These are phyloP conservation scores for Oligia latruncula DNA, from an alignment of 2,888 invertebrate genomes.

Conservation along the genomic window DNA sequence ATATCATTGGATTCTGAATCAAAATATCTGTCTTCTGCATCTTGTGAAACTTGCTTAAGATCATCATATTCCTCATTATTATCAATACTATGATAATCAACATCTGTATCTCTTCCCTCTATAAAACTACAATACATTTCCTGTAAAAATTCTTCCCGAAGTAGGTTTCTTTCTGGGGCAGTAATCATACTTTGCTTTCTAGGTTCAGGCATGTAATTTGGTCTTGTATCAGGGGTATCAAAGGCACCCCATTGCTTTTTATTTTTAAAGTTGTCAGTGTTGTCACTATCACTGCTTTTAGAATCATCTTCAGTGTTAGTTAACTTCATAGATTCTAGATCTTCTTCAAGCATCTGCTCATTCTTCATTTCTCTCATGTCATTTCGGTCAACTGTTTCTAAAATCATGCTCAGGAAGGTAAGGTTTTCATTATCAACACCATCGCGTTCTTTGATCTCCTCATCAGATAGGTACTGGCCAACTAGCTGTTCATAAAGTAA, in stretches of 20 bases:
- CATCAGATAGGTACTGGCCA: conserved; percentile 95
- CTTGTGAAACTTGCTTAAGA: conserved; percentile 91
- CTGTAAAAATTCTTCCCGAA: conserved; percentile 95
- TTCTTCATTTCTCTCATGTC: conserved; percentile 91
- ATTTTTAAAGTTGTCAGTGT: conserved; percentile 53
- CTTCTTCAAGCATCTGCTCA: conserved; percentile 91
- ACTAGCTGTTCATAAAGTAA: conserved; percentile 96
- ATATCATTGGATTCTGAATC: conserved; percentile 94
- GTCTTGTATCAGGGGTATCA: conserved; percentile 83
- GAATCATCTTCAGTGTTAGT: conserved; percentile 50
- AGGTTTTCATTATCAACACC: conserved; percentile 89
- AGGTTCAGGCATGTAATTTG: conserved; percentile 75
- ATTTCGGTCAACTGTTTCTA: conserved; percentile 95
- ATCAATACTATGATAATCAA: conserved; percentile 96
- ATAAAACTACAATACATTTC: conserved; percentile 96
- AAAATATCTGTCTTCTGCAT: conserved; percentile 97
- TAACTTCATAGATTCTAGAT: conserved; percentile 79
- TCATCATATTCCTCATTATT: conserved; percentile 95
- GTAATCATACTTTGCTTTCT: conserved; percentile 84
- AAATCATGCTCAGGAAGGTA: conserved; percentile 93
- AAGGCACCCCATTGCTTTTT: conserved; percentile 90
- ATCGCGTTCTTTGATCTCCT: conserved; percentile 92
- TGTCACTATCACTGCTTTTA: conserved; percentile 69
- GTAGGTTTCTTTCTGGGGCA: conserved; percentile 91
- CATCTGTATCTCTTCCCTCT: conserved; percentile 94